phyloP scores from a whole-genome alignment of 2,113 vertebrate species.

The Centropus bengalensis region DNA sequence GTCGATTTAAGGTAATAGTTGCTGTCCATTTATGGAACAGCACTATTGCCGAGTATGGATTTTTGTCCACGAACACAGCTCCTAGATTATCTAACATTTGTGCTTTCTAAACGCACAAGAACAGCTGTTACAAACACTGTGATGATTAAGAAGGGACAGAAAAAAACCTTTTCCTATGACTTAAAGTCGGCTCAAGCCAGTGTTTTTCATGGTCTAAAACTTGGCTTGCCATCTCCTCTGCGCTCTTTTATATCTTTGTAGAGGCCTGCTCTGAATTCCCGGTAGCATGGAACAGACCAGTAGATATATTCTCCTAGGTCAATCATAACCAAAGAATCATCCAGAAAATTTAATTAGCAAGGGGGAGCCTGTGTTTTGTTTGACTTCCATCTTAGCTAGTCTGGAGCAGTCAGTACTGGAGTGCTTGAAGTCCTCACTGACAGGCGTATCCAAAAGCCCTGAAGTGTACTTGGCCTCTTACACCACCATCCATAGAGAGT shows the following conservation, averaged over 20 bases:
- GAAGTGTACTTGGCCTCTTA: background rate
- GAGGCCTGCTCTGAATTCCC: background rate
- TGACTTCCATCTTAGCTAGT: background rate
- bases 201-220: background rate
- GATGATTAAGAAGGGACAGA: background rate
- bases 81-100: background rate
- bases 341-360: background rate
- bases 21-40: background rate
- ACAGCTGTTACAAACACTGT: background rate
- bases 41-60: background rate
- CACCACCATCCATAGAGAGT: fast-evolving
- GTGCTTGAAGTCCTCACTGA: background rate
- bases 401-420: background rate
- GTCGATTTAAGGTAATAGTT: background rate
- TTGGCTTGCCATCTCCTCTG: background rate
- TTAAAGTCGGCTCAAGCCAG: background rate
- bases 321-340: background rate
- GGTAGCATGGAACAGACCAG: background rate
- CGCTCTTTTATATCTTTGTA: background rate
- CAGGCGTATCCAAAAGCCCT: fast-evolving
- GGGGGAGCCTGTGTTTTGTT: background rate
- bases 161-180: background rate
- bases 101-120: background rate
- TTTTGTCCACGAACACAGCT: background rate
- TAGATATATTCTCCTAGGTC: background rate